A percentile compares a stretch with the other conserved stretches of the same genome.
phyloP scores from a whole-genome alignment of 2,888 invertebrate species.

The Germaria angustata region DNA sequence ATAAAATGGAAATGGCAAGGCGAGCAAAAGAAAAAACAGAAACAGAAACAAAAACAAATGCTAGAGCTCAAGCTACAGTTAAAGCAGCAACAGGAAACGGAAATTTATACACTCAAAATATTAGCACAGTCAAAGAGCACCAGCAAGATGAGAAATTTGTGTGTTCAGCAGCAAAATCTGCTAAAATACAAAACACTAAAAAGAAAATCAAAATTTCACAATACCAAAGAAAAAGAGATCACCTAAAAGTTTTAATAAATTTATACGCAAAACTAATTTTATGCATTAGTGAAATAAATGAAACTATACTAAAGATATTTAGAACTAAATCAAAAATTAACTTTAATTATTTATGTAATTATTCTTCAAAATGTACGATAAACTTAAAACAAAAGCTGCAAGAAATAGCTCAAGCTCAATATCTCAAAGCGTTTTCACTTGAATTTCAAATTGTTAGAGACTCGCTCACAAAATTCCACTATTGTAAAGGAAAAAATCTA shows the following conservation, averaged over 20 bases:
- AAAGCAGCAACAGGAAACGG: constrained; percentile 50
- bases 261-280: constrained; percentile 47
- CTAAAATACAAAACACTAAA: constrained; percentile 33
- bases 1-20: constrained; percentile 58
- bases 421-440: constrained; percentile 25
- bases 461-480: constrained; percentile 40
- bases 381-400: constrained; percentile 7
- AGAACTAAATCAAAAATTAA: constrained; percentile 24
- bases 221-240: constrained; percentile 27
- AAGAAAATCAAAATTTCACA: constrained; percentile 48
- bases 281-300: constrained; percentile 42
- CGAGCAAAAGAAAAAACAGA: constrained; percentile 32
- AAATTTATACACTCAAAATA: constrained; percentile 45
- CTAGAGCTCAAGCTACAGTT: not conserved
- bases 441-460: constrained; percentile 40
- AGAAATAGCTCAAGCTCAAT: not conserved
- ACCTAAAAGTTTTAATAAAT: constrained; percentile 52
- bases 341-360: constrained; percentile 4
- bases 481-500: constrained; percentile 23
- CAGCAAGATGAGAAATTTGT: not conserved
- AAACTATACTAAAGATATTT: constrained; percentile 38
- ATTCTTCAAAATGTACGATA: constrained; percentile 43
- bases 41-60: not conserved
- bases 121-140: constrained; percentile 24
- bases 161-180: not conserved